phyloP scores from a whole-genome alignment of 2,888 invertebrate species.

The Pilophorus perplexus region DNA sequence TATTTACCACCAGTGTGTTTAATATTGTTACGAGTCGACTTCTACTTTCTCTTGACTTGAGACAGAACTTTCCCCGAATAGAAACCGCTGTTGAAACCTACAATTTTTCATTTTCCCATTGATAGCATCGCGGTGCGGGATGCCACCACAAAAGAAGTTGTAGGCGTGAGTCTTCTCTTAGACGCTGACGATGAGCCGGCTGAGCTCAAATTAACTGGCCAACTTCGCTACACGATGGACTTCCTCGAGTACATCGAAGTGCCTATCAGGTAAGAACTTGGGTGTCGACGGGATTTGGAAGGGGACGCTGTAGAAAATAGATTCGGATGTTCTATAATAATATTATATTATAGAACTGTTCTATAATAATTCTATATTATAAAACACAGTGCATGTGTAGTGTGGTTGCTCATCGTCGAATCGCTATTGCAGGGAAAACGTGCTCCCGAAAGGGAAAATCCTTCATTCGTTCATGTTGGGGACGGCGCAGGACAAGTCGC shows the following conservation, averaged over 20 bases:
- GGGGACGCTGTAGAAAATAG: neutral
- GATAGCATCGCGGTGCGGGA: conserved; percentile 64
- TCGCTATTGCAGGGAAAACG: conserved; percentile 32
- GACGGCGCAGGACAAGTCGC: conserved; percentile 62
- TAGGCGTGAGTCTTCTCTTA: conserved; percentile 76
- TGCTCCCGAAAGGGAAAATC: conserved; percentile 64
- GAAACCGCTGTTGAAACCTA: no score
- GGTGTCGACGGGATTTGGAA: no score
- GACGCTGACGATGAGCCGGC: conserved; percentile 75
- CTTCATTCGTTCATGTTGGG: conserved; percentile 88
- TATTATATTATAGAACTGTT: no score
- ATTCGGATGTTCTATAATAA: no score
- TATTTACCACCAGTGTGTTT: no score
- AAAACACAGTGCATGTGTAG: no score
- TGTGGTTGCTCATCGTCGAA: no score
- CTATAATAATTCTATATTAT: no score
- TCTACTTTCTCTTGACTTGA: no score
- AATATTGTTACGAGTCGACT: no score
- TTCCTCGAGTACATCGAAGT: conserved; percentile 75
- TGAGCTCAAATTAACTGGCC: conserved; percentile 65
- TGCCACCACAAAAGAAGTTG: conserved; percentile 52
- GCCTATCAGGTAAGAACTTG: conserved; percentile 60
- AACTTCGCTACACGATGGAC: conserved; percentile 69
- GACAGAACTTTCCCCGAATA: no score
- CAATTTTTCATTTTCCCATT: neutral